Conservation (phyloP, 2,113 vertebrate genomes). For the Perca flavescens region DNA sequence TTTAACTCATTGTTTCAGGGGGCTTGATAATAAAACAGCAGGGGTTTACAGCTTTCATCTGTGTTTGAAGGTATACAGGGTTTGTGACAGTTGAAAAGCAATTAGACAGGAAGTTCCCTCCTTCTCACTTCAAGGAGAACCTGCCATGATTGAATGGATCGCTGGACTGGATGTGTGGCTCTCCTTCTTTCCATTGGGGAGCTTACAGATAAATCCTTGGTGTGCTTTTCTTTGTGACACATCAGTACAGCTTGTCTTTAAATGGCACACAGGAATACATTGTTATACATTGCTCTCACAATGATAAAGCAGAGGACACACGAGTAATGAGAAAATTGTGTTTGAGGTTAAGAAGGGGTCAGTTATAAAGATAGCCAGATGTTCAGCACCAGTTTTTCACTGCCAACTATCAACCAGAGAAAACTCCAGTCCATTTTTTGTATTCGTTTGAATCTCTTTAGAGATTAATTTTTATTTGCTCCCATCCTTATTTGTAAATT, state of each 20-base stretch:
- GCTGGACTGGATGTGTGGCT: constrained; percentile 6
- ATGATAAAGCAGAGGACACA: constrained; percentile 19
- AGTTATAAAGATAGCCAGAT: too few relatives aligned
- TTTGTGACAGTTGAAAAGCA: constrained; percentile 39
- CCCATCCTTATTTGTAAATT: neutral
- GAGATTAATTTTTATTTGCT: constrained; percentile 13
- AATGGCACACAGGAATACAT: constrained; percentile 19
- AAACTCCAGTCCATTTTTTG: constrained; percentile 25
- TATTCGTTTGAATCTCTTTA: constrained; percentile 41
- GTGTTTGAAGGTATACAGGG: constrained; percentile 2
- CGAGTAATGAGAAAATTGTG: neutral
- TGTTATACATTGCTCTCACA: constrained; percentile 13
- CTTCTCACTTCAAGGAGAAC: constrained; percentile 13
- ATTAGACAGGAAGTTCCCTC: constrained; percentile 36
- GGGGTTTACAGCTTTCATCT: constrained; percentile 19
- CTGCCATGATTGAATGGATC: constrained; percentile 45
- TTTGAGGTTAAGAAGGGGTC: too few relatives aligned
- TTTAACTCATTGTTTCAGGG: constrained; percentile 58
- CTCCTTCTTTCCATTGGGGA: constrained; percentile 18
- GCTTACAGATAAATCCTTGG: constrained; percentile 27
- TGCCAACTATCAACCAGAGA: too few relatives aligned
- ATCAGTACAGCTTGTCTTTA: constrained; percentile 29
- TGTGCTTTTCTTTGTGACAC: constrained; percentile 44
- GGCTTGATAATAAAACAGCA: constrained; percentile 61
- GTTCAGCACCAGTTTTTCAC: too few relatives aligned